Percentiles rank a stretch among this genome's conserved stretches.
Conservation (phyloP, 2,113 vertebrate genomes). For the Tragelaphus strepsiceros region DNA sequence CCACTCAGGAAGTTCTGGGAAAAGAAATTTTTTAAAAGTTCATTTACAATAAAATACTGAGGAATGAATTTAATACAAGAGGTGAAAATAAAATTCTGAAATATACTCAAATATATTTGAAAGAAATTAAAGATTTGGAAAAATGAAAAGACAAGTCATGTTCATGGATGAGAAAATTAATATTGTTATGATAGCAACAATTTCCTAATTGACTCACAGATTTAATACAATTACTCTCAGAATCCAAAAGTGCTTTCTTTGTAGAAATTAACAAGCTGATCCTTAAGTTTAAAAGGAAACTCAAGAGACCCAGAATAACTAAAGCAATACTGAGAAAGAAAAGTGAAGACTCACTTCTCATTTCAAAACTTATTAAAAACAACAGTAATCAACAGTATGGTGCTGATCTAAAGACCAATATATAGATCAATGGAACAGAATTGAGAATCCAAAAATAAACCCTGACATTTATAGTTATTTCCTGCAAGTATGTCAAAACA, state of each 20-base stretch:
- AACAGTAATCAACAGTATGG: background rate
- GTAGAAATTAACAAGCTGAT: background rate
- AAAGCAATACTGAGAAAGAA: background rate
- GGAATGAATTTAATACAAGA: background rate
- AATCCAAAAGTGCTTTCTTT: background rate
- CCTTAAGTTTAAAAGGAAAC: background rate
- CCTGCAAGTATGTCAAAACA: background rate
- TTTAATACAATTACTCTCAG: background rate
- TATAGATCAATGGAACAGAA: background rate
- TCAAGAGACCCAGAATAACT: background rate
- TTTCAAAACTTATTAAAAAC: background rate
- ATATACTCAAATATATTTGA: background rate
- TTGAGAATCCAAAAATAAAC: background rate
- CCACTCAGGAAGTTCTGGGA: background rate
- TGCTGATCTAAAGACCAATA: background rate
- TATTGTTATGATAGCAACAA: background rate
- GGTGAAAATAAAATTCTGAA: background rate
- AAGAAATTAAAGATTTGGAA: background rate
- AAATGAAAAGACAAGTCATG: background rate
- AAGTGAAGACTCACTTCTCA: background rate
- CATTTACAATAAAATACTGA: background rate
- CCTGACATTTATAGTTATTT: background rate
- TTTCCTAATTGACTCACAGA: background rate
- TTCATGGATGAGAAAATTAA: background rate
- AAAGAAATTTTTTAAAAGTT: background rate